Evolutionary conservation across 2,797 vertebrate species (phyloP).

Genomic region (Leptatherina wallacei): DNA sequence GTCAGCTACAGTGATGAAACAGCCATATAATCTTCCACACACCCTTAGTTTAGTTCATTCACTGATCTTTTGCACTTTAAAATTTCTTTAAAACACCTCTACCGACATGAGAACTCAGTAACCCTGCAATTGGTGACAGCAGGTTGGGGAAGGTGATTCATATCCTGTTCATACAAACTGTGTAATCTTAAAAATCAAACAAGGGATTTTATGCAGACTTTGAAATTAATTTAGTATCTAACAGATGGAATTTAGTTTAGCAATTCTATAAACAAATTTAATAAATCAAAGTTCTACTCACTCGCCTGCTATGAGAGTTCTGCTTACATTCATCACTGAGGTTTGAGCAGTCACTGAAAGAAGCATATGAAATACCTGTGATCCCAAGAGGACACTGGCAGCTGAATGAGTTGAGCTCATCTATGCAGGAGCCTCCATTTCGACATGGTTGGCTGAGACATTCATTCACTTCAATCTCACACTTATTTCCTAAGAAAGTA

Average conservation of each 20-base stretch:
- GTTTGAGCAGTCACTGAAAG: slow-evolving; percentile 4
- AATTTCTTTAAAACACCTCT: not conserved
- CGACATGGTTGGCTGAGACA: slow-evolving; percentile 84
- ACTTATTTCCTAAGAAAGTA: slow-evolving; percentile 82
- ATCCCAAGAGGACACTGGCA: slow-evolving; percentile 83
- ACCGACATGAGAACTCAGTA: not conserved
- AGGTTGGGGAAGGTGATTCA: not conserved
- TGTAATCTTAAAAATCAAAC: not conserved
- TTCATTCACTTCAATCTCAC: slow-evolving; percentile 87
- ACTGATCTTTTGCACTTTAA: not conserved
- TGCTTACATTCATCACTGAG: not conserved
- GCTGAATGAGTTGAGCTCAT: slow-evolving; percentile 83
- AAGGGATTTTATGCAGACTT: not conserved
- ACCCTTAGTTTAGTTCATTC: not conserved
- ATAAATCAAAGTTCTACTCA: not conserved
- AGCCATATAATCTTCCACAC: not conserved
- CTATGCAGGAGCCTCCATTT: slow-evolving; percentile 80
- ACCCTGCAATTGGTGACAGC: not conserved
- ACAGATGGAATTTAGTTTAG: too few species aligned
- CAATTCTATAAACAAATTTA: not conserved
- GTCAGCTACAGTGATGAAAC: not conserved
- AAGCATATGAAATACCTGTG: slow-evolving; percentile 77
- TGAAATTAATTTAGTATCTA: too few species aligned
- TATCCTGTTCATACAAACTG: not conserved
- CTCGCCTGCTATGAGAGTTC: not conserved